These are phyloP conservation scores for Sorex araneus DNA, from an alignment of 2,113 vertebrate genomes.

Conservation along the genomic window DNA sequence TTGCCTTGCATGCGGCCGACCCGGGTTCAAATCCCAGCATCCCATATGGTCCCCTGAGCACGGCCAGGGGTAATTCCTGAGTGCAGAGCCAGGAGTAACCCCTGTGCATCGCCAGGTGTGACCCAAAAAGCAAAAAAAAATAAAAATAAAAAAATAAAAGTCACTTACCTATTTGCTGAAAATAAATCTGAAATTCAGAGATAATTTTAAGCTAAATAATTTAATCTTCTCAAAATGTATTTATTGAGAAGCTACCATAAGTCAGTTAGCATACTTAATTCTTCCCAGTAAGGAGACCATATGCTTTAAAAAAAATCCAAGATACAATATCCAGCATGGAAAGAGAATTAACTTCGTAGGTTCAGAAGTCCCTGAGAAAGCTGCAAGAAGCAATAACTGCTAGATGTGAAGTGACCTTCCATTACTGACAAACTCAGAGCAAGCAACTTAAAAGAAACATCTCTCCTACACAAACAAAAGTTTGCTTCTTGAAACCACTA, in stretches of 20 bases:
- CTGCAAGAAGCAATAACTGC: not conserved
- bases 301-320: not conserved
- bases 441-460: not conserved
- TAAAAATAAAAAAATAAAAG: too few relatives aligned
- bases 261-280: not conserved
- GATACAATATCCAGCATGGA: not conserved
- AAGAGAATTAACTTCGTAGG: not conserved
- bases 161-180: not conserved
- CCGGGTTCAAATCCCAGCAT: too few relatives aligned
- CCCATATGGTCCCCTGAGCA: too few relatives aligned
- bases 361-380: not conserved
- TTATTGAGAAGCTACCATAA: constrained; percentile 30
- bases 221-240: not conserved
- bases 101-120: too few relatives aligned
- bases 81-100: too few relatives aligned
- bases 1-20: too few relatives aligned
- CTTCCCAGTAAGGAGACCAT: not conserved
- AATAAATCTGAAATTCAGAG: constrained; percentile 43
- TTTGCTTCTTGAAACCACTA: not conserved
- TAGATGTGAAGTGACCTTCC: not conserved
- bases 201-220: not conserved
- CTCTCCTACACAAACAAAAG: not conserved
- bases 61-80: too few relatives aligned
- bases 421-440: not conserved
- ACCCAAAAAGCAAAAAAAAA: too few relatives aligned